Percentiles rank a stretch among this genome's conserved stretches.
phyloP scores from a whole-genome alignment of 2,113 vertebrate genomes.

The Ptyas mucosa region DNA sequence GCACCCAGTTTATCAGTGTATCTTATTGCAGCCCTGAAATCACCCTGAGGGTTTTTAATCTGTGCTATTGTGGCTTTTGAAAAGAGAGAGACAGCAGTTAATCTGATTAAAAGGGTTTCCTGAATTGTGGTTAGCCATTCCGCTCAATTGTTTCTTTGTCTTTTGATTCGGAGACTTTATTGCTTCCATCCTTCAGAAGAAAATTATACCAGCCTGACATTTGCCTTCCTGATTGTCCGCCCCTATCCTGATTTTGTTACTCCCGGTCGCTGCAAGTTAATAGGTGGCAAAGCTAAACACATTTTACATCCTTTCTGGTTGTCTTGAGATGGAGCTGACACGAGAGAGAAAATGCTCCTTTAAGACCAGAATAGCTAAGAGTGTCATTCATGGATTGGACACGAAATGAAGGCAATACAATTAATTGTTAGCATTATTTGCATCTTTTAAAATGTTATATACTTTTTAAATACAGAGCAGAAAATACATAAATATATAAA shows the following conservation, averaged over 20 bases:
- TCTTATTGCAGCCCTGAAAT: background rate
- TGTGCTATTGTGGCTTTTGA: background rate
- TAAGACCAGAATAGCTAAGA: background rate
- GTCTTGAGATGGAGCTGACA: background rate
- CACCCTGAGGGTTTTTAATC: background rate
- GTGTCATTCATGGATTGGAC: background rate
- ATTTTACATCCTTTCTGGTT: background rate
- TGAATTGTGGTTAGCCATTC: background rate
- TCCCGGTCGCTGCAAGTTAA: background rate
- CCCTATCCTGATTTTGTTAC: background rate
- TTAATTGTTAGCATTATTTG: background rate
- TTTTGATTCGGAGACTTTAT: background rate
- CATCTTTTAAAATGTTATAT: background rate
- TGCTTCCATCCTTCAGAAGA: background rate
- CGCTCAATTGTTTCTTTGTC: background rate
- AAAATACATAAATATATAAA: background rate
- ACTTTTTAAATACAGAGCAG: background rate
- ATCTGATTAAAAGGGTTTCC: background rate
- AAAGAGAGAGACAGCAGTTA: background rate
- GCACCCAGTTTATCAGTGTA: background rate
- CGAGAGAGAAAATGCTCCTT: background rate
- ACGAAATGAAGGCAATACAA: background rate
- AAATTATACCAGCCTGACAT: background rate
- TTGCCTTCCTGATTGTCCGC: background rate
- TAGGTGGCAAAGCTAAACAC: background rate